A percentile compares a stretch with the other conserved stretches of the same genome.
Conservation (phyloP, 1,140 invertebrate genomes). For the Zaprionus kolodkinae region DNA sequence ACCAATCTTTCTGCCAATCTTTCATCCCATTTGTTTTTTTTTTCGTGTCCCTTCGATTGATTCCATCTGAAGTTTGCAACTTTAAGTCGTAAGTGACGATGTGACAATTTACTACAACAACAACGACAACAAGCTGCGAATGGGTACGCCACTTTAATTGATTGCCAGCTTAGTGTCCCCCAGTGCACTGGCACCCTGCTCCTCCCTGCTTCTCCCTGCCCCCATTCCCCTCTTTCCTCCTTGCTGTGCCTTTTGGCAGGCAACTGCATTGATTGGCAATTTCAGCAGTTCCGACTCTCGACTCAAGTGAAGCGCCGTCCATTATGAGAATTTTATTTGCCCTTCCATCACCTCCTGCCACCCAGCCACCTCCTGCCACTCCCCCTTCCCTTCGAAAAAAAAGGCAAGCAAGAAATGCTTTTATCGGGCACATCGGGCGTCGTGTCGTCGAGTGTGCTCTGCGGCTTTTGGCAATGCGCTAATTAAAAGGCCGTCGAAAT, state of each 20-base stretch:
- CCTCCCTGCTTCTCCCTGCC: too few species aligned
- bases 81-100: conserved; percentile 18
- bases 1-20: not conserved
- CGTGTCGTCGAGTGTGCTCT: conserved; percentile 29
- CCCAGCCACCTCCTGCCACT: not conserved
- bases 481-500: conserved; percentile 63
- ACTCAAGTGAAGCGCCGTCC: conserved; percentile 42
- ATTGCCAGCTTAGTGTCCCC: conserved; percentile 39
- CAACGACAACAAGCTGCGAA: not conserved
- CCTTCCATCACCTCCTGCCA: too few species aligned
- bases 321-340: conserved; percentile 47
- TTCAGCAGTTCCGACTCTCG: conserved; percentile 42
- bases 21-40: not conserved
- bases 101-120: not conserved
- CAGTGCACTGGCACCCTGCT: too few species aligned
- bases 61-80: not conserved
- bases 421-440: conserved; percentile 23
- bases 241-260: not conserved
- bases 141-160: conserved; percentile 43
- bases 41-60: not conserved
- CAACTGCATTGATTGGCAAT: conserved; percentile 51
- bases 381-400: not conserved
- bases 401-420: conserved; percentile 9
- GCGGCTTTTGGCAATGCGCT: conserved; percentile 62
- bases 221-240: not conserved